Conservation (phyloP, 2,888 invertebrate genomes). For the Erebia ligea region DNA sequence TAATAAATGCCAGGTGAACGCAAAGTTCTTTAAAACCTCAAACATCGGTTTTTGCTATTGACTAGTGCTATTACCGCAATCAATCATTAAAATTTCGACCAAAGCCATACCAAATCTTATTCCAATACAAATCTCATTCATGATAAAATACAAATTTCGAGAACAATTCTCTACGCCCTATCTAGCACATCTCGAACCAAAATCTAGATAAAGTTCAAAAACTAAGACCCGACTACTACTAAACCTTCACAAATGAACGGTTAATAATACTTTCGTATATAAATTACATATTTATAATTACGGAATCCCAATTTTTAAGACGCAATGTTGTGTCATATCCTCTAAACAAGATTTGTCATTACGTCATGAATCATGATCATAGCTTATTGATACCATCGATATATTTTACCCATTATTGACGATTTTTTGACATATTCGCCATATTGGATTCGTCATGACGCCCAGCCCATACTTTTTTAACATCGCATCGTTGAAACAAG, state of each 20-base stretch:
- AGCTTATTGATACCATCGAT: too few species aligned
- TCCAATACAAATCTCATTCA: neutral
- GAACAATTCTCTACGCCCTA: slow-evolving; percentile 2
- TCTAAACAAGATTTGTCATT: too few species aligned
- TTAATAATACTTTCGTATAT: neutral
- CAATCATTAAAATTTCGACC: neutral
- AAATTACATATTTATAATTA: neutral
- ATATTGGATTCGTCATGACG: neutral
- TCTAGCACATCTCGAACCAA: slow-evolving; percentile 9
- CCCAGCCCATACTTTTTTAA: too few species aligned
- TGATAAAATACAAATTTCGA: neutral
- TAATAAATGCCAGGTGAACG: too few species aligned
- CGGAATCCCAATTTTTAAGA: too few species aligned
- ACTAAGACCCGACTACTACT: neutral
- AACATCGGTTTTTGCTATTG: too few species aligned
- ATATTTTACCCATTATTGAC: neutral
- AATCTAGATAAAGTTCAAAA: neutral
- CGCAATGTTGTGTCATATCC: too few species aligned
- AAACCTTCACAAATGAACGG: neutral
- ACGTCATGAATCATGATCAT: too few species aligned
- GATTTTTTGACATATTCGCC: neutral
- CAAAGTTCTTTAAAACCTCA: too few species aligned
- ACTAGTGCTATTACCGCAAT: too few species aligned
- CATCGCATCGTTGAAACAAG: too few species aligned
- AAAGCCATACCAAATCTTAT: neutral